Evolutionary conservation across 1,140 invertebrate species (phyloP), one percentile per base, ranked within the genome.

Genomic region (Nixonia krombeini): DNA sequence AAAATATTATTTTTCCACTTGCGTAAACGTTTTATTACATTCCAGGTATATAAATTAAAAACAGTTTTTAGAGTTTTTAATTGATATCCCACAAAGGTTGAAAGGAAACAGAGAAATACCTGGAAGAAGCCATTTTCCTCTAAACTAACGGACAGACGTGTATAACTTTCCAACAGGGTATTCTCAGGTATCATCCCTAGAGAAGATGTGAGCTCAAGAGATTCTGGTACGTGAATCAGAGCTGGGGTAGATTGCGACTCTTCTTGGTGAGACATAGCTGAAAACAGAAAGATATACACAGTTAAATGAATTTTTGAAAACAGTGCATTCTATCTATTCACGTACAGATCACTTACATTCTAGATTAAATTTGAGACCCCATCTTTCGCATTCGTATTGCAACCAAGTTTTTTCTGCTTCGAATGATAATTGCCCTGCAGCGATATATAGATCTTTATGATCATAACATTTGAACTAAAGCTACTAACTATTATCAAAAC

Each of bases 321-420:
- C 41, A 38, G 55, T 49, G 52, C 31, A 23, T 49, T 68, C 44
- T 62, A 55, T 45, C n/a, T n/a, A n/a, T n/a, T n/a, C n/a, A n/a
- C n/a, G n/a, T 61, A 23, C 2, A 64, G 37, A 69, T 64, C 66
- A 73, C 86, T 88, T 88, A 94, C 91, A 91, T 91, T 92, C 91
- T 81, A 92, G 86, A 86, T 91, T 91, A 82, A 90, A 91, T 81
- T 90, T 91, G 69, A 91, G 87, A 69, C 92, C 92, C 92, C 91
- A 94, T 73, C 91, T 89, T 80, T 94, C 92, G 79, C 92, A 93
- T 85, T 95, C 93, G 80, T 91, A 94, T 82, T 93, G 93, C 73
- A 95, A 86, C 93, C 93, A 95, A 63, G 92, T 93, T 82, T 93
- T 93, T 86, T 95, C 93, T 61, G 92, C 92, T 83, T 94, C 92